Percentiles rank a stretch among this genome's conserved stretches.
These are phyloP conservation scores for Hormaphis cornu DNA, from an alignment of 1,140 invertebrate species.

Conservation along the genomic window DNA sequence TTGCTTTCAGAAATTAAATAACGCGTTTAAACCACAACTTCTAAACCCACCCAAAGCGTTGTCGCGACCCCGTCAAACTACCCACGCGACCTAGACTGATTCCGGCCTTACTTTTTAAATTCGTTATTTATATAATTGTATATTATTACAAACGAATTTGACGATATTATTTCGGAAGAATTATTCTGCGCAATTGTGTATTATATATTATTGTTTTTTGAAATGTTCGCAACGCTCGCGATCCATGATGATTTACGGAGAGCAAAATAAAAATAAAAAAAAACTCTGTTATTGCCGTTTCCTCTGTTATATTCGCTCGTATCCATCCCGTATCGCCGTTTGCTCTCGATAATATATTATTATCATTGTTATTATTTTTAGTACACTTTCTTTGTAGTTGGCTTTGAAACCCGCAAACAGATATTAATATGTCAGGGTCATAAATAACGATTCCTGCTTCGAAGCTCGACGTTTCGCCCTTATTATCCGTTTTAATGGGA, in stretches of 20 bases:
- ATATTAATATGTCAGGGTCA: not conserved
- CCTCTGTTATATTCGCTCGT: not conserved
- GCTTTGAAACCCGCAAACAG: not conserved
- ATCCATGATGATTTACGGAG: not conserved
- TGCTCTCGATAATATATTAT: not conserved
- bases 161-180: not conserved
- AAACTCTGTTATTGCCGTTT: not conserved
- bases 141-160: too few relatives aligned
- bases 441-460: not conserved
- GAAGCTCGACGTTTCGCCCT: too few relatives aligned
- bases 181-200: not conserved
- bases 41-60: too few relatives aligned
- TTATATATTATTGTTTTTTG: not conserved
- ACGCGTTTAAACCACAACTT: too few relatives aligned
- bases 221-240: not conserved
- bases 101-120: too few relatives aligned
- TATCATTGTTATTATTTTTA: constrained; percentile 17
- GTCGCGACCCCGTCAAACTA: too few relatives aligned
- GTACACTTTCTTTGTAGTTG: not conserved
- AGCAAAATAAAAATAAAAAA: not conserved
- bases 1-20: too few relatives aligned
- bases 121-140: too few relatives aligned
- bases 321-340: not conserved
- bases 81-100: too few relatives aligned
- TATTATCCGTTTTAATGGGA: not conserved